These are phyloP conservation scores for Myotis vivesi DNA, from an alignment of 2,797 vertebrate genomes.

Conservation along the genomic window DNA sequence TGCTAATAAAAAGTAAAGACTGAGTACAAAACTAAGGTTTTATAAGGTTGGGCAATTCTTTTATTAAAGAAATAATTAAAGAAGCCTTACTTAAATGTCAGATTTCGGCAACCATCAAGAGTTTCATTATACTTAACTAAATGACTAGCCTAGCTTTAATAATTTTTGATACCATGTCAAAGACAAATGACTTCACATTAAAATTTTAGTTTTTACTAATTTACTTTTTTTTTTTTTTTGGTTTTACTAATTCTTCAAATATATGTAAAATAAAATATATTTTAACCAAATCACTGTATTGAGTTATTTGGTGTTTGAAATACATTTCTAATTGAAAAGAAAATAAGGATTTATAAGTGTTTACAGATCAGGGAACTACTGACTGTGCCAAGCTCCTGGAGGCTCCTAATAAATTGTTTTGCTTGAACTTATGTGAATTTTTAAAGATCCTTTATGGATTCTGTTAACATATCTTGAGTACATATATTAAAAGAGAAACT, in stretches of 20 bases:
- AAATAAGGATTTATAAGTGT: constrained; percentile 12
- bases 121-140: constrained; percentile 48
- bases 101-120: constrained; percentile 19
- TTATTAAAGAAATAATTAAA: constrained; percentile 36
- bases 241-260: constrained; percentile 25
- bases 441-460: not conserved
- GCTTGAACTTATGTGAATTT: constrained; percentile 27
- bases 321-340: constrained; percentile 18
- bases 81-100: constrained; percentile 27
- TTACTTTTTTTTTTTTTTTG: not conserved
- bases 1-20: constrained; percentile 14
- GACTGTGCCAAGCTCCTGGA: not conserved
- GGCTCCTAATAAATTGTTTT: not conserved
- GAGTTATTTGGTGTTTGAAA: constrained; percentile 35
- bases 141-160: constrained; percentile 1
- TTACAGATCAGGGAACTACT: not conserved
- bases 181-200: not conserved
- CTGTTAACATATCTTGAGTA: not conserved
- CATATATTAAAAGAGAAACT: not conserved
- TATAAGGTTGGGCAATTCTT: not conserved
- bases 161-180: constrained; percentile 30
- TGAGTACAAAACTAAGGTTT: constrained; percentile 30
- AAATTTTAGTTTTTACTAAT: constrained; percentile 39
- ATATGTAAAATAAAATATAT: constrained; percentile 19
- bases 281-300: constrained; percentile 39